phyloP scores from a whole-genome alignment of 2,113 vertebrate species.

The Toxotes chatareus region DNA sequence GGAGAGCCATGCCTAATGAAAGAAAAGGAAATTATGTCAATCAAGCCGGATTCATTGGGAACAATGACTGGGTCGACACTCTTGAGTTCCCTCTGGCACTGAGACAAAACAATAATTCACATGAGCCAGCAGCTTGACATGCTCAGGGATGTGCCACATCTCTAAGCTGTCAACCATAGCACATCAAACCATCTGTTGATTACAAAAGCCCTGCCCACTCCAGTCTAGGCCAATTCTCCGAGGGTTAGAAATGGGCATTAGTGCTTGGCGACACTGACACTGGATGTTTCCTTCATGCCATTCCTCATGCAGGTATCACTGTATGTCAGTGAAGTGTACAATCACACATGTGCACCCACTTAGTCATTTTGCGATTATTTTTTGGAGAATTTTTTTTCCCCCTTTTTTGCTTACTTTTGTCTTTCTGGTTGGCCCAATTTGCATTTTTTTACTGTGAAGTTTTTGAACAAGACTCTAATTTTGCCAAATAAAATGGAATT shows the following conservation, averaged over 20 bases:
- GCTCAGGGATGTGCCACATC: slow-evolving; percentile 74
- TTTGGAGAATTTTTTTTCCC: too few relatives aligned
- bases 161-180: slow-evolving; percentile 80
- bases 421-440: too few relatives aligned
- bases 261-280: slow-evolving; percentile 4
- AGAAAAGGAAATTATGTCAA: slow-evolving; percentile 66
- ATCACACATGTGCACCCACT: neutral
- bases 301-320: neutral
- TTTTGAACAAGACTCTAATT: too few relatives aligned
- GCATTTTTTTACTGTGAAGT: too few relatives aligned
- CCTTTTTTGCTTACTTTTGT: too few relatives aligned
- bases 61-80: slow-evolving; percentile 60
- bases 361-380: neutral
- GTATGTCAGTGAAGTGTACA: neutral
- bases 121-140: slow-evolving; percentile 73
- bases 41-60: slow-evolving; percentile 56
- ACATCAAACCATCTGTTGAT: slow-evolving; percentile 82
- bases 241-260: slow-evolving; percentile 31
- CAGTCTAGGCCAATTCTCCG: slow-evolving; percentile 48
- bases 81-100: slow-evolving; percentile 59
- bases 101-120: slow-evolving; percentile 65
- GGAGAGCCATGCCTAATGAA: slow-evolving; percentile 50
- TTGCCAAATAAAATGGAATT: too few relatives aligned
- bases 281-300: slow-evolving; percentile 6
- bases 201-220: slow-evolving; percentile 45